Percentiles rank a stretch among this genome's conserved stretches.
phyloP scores from a whole-genome alignment of 2,113 vertebrate genomes.

The Nerophis ophidion region DNA sequence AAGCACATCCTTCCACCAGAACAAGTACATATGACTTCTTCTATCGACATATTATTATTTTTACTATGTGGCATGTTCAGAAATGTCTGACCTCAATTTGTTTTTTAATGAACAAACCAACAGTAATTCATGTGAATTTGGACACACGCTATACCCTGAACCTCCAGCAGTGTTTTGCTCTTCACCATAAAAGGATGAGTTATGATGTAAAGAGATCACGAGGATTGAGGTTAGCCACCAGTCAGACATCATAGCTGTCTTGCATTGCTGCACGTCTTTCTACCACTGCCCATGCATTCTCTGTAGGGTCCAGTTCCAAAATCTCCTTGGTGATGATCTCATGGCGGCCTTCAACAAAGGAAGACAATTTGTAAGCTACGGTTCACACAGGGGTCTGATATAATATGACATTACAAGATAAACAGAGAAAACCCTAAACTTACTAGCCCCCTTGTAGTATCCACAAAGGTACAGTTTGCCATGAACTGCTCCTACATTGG shows the following conservation, averaged over 20 bases:
- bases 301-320: slow-evolving; percentile 80
- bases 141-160: neutral
- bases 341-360: slow-evolving; percentile 76
- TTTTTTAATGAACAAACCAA: too few species aligned
- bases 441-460: slow-evolving; percentile 82
- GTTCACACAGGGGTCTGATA: neutral
- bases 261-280: slow-evolving; percentile 82
- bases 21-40: too few species aligned
- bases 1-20: too few species aligned
- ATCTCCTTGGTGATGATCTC: slow-evolving; percentile 90
- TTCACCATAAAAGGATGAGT: slow-evolving; percentile 62
- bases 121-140: neutral
- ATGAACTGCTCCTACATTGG: slow-evolving; percentile 71
- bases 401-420: neutral
- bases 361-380: slow-evolving; percentile 9
- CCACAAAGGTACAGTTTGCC: slow-evolving; percentile 87
- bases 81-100: too few species aligned
- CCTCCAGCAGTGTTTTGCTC: slow-evolving; percentile 17
- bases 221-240: slow-evolving; percentile 86
- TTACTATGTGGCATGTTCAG: too few species aligned
- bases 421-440: slow-evolving; percentile 45
- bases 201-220: slow-evolving; percentile 79
- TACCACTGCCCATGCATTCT: slow-evolving; percentile 84
- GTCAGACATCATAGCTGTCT: slow-evolving; percentile 84
- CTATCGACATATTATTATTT: too few species aligned